Conservation (phyloP, 53 echinoderm and acorn worm genomes). For the Henricia sp. region DNA sequence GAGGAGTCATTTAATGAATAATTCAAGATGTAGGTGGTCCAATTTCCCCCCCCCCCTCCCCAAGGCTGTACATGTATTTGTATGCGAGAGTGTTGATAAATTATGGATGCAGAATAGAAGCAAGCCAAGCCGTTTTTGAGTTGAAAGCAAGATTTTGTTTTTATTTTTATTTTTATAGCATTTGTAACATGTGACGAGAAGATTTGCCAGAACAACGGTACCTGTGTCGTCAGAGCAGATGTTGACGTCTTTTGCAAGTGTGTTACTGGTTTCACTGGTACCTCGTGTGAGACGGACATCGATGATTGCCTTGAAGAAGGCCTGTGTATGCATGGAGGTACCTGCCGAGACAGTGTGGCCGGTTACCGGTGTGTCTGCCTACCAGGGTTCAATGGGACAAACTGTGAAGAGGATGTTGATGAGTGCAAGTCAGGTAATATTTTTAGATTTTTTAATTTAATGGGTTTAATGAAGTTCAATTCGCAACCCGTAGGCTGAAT, state of each 20-base stretch:
- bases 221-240: constrained; percentile 45
- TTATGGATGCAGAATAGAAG: too few species aligned
- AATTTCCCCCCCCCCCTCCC: too few species aligned
- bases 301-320: constrained; percentile 71
- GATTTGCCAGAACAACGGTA: constrained; percentile 78
- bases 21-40: too few species aligned
- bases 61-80: too few species aligned
- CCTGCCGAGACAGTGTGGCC: constrained; percentile 68
- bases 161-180: not conserved
- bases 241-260: constrained; percentile 35
- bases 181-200: not conserved
- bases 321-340: constrained; percentile 75
- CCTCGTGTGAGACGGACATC: constrained; percentile 72
- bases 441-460: too few species aligned
- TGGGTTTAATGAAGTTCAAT: too few species aligned
- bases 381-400: constrained; percentile 66
- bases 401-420: constrained; percentile 70
- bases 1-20: too few species aligned
- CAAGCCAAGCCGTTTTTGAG: too few species aligned
- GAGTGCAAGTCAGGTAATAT: constrained; percentile 63
- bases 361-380: constrained; percentile 80
- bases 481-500: too few species aligned
- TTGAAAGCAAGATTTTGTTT: not conserved
- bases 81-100: too few species aligned
- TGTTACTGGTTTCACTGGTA: constrained; percentile 76